Base-by-base conservation (phyloP, 1,140 invertebrate species). In the Eumaeus atala region DNA sequence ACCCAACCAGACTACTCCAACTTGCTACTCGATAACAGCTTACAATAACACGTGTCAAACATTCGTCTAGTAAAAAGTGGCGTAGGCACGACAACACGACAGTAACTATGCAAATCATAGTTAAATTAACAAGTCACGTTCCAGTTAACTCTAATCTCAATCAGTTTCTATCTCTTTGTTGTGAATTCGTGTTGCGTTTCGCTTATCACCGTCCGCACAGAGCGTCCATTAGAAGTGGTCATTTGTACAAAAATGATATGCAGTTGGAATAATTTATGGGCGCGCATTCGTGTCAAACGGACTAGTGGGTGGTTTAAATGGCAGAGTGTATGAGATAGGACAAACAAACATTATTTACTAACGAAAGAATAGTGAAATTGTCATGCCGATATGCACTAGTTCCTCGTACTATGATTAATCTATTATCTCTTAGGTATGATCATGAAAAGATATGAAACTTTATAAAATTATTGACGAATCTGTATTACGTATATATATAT, bases 71-170 rank as follows among this genome's bases (percentile, higher is more conserved):
- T 44, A 16, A 28, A 28, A 28, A 28, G 21, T 6, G 21, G 21
- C 21, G 21, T 28, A 28, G 21, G 21, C 40, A 44, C 12, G 40
- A 44, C 40, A 44, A 6, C 40, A 44, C 12, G 40, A 44, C 40
- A 44, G n/a, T 17, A 28, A 44, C 40, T 9, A 44, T 44, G 40
- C 40, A 44, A 40, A 44, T 44, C 16, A 17, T 16, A 44, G 40
- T 44, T 17, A 44, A 40, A 40, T 40, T 44, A 44, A 44, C 40
- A 14, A 44, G 12, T 44, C 40, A 44, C 40, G 40, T 44, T 44
- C 40, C 16, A 44, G 40, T 44, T 28, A 44, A 14, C 40, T 44
- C 21, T 28, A 28, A 28, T 28, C 21, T 28, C 21, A 9, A 44
- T 16, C 12, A 14, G 38, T 40, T n/a, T 40, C 38, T 40, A 40